Evolutionary conservation across 2,888 invertebrate species (phyloP).

Genomic region (Plagiodera versicolora): DNA sequence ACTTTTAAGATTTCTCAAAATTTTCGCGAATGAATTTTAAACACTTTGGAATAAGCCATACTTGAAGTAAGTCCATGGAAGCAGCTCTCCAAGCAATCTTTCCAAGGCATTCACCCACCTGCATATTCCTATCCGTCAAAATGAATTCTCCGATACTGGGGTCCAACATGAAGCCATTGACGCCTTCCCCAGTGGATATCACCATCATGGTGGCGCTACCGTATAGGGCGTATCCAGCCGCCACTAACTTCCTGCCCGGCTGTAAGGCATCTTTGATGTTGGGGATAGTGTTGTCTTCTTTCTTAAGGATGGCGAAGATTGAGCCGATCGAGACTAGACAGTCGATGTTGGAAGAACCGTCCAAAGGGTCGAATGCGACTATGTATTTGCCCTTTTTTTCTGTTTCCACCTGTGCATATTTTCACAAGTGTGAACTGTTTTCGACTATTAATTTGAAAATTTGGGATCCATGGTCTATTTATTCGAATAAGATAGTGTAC

Average conservation of each 20-base stretch:
- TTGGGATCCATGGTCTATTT: too few relatives aligned
- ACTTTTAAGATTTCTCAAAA: too few relatives aligned
- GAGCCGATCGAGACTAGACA: slow-evolving; percentile 97
- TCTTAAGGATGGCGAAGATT: slow-evolving; percentile 90
- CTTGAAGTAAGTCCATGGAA: too few relatives aligned
- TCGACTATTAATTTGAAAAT: too few relatives aligned
- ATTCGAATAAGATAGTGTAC: too few relatives aligned
- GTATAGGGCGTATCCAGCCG: slow-evolving; percentile 95
- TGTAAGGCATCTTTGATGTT: slow-evolving; percentile 78
- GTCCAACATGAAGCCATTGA: slow-evolving; percentile 68
- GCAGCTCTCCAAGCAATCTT: too few relatives aligned
- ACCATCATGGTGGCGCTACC: slow-evolving; percentile 97
- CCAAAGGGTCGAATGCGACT: slow-evolving; percentile 96
- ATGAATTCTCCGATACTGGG: slow-evolving; percentile 80
- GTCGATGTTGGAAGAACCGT: slow-evolving; percentile 98
- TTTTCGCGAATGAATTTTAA: too few relatives aligned
- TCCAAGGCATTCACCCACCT: slow-evolving; percentile 18
- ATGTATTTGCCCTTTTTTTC: slow-evolving; percentile 94
- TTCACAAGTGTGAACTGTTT: too few relatives aligned
- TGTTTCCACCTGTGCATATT: slow-evolving; percentile 76
- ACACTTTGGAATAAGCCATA: too few relatives aligned
- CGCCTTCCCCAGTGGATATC: slow-evolving; percentile 66
- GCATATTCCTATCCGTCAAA: slow-evolving; percentile 85
- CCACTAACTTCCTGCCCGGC: slow-evolving; percentile 82
- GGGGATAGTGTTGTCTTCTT: slow-evolving; percentile 54